Conservation (phyloP, 30 jellyfish, hydroid and myxozoan genomes). For the Hydra vulgaris region DNA sequence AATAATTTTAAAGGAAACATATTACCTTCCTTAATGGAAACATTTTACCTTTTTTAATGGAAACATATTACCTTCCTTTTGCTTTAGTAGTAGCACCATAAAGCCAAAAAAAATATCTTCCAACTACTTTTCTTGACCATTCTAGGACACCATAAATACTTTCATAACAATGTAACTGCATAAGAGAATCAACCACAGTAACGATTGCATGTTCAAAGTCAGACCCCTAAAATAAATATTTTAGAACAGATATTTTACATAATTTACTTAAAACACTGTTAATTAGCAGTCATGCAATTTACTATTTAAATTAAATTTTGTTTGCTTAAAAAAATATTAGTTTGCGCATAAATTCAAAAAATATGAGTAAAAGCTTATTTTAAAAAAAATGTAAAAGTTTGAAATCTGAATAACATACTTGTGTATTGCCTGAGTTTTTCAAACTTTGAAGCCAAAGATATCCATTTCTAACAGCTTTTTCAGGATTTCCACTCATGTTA, state of each 20-base stretch:
- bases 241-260: too few species aligned
- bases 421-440: slow-evolving; percentile 55
- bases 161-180: slow-evolving; percentile 71
- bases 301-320: too few species aligned
- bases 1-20: neutral
- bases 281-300: too few species aligned
- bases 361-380: neutral
- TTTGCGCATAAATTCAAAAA: too few species aligned
- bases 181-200: slow-evolving; percentile 60
- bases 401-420: slow-evolving; percentile 21
- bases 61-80: slow-evolving; percentile 77
- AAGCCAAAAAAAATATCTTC: slow-evolving; percentile 85
- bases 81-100: slow-evolving; percentile 66
- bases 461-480: slow-evolving; percentile 79
- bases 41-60: too few species aligned
- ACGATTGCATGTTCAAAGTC: slow-evolving; percentile 92
- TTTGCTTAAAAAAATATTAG: too few species aligned
- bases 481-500: slow-evolving; percentile 65
- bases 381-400: neutral
- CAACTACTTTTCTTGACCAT: slow-evolving; percentile 79
- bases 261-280: neutral
- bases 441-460: slow-evolving; percentile 75
- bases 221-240: slow-evolving; percentile 57
- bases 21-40: neutral
- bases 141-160: slow-evolving; percentile 80